phyloP scores from a whole-genome alignment of 1,140 invertebrate species.

The Tachypleus tridentatus region DNA sequence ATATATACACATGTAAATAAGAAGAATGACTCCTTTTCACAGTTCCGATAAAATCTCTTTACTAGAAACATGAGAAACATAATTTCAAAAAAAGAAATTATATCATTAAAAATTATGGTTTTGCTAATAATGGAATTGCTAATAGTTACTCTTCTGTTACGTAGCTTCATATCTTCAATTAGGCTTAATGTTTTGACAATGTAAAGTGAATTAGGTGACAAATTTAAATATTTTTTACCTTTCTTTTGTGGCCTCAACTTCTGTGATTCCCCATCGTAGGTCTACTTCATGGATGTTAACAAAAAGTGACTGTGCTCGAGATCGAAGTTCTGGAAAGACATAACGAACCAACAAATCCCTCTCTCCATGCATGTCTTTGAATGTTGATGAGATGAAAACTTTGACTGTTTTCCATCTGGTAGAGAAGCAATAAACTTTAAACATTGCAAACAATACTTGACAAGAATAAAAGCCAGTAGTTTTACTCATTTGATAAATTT shows the following conservation, averaged over 20 bases:
- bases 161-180: neutral
- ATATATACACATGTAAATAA: no score
- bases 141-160: neutral
- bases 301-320: slow-evolving; percentile 19
- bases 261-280: slow-evolving; percentile 39
- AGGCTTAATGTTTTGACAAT: neutral
- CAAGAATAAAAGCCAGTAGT: no score
- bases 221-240: slow-evolving; percentile 24
- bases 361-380: slow-evolving; percentile 41
- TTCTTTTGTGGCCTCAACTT: slow-evolving; percentile 31
- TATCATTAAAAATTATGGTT: neutral
- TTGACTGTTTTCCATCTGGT: slow-evolving; percentile 35
- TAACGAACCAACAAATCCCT: slow-evolving; percentile 37
- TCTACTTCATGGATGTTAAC: slow-evolving; percentile 39
- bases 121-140: neutral
- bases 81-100: slow-evolving; percentile 12
- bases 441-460: no score
- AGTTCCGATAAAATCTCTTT: no score
- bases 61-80: neutral
- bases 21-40: no score
- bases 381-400: slow-evolving; percentile 42
- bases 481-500: no score
- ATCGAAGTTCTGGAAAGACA: slow-evolving; percentile 36
- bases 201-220: neutral
- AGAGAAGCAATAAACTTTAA: neutral